A percentile compares a stretch with the other conserved stretches of the same genome.
These are phyloP conservation scores for Chrysodeixis includens DNA, from an alignment of 2,888 invertebrate genomes.

Conservation along the genomic window DNA sequence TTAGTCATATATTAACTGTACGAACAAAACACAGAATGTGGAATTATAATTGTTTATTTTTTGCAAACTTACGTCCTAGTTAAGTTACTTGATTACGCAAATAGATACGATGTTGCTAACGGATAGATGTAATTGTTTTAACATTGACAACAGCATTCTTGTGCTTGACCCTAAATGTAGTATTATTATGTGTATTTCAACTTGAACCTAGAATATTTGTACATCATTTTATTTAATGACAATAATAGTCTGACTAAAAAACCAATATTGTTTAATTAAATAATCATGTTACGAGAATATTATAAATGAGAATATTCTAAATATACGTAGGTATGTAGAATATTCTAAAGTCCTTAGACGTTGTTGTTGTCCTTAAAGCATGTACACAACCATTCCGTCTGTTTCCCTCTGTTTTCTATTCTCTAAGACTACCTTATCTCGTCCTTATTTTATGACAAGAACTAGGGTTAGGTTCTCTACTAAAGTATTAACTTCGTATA, in stretches of 20 bases:
- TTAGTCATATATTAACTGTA: conserved; percentile 19
- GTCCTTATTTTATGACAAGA: no score
- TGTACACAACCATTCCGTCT: no score
- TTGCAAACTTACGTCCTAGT: conserved; percentile 13
- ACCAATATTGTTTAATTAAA: no score
- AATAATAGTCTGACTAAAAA: not conserved
- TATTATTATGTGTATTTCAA: not conserved
- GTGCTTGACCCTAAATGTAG: not conserved
- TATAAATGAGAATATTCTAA: no score
- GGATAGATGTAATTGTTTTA: not conserved
- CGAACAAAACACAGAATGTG: conserved; percentile 17
- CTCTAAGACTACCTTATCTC: no score
- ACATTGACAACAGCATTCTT: conserved; percentile 4
- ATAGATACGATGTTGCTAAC: conserved; percentile 1
- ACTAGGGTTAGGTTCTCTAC: no score
- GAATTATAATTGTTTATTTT: conserved; percentile 18
- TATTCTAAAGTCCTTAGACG: no score
- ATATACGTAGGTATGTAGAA: no score
- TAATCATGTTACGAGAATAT: no score
- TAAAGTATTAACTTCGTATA: no score
- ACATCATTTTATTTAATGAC: not conserved
- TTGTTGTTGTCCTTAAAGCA: no score
- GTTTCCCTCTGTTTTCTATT: no score
- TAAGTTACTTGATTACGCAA: conserved; percentile 3
- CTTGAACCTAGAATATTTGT: not conserved